Evolutionary conservation across 2,797 vertebrate genomes (phyloP), one percentile per base, ranked within the genome.

Genomic region (Xenentodon cancila): DNA sequence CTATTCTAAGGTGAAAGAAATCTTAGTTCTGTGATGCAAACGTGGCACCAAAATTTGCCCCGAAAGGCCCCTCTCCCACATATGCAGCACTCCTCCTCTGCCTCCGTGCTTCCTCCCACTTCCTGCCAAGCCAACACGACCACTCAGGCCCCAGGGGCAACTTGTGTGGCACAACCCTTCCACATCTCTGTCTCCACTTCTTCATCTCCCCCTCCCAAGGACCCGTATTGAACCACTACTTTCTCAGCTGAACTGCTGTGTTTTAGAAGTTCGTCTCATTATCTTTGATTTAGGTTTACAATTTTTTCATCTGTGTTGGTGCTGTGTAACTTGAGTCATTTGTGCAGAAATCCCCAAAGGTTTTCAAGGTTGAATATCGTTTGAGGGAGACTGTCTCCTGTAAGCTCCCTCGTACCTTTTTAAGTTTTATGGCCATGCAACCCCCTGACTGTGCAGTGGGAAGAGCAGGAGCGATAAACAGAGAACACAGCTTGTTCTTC

Each of bases 1-100:
- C 32, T 18, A 25, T 75, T 76, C 66, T 32, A 75, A 65, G 45
- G 64, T 87, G 81, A 88, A 87, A 81, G 75, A 80, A 82, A 84
- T 83, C 64, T 79, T 71, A 89, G 86, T 88, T 87, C 75, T 79
- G 79, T 86, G 87, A 89, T 92, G 90, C 53, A 87, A 91, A 93
- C 90, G 92, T 93, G 92, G 91, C 91, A 92, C 77, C 83, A 65
- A 6, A 51, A 81, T 65, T 75, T 70, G 72, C 64, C 79, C 67
- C 71, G 60, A 9, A 49, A 53, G 42, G 43, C 71, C 67, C 58
- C 63, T 55, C 71, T 17, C 46, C 9, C 32, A 70, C 49, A 66
- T 58, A 68, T 53, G 51, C 68, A 63, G 40, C 53, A 48, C 19
- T 8, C 37, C 71, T 55, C 79, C 67, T 64, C 76, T 68, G 27